A percentile compares a stretch with the other conserved stretches of the same genome.
These are phyloP conservation scores for Serrognathus titanus DNA, from an alignment of 2,888 invertebrate genomes.

Conservation along the genomic window DNA sequence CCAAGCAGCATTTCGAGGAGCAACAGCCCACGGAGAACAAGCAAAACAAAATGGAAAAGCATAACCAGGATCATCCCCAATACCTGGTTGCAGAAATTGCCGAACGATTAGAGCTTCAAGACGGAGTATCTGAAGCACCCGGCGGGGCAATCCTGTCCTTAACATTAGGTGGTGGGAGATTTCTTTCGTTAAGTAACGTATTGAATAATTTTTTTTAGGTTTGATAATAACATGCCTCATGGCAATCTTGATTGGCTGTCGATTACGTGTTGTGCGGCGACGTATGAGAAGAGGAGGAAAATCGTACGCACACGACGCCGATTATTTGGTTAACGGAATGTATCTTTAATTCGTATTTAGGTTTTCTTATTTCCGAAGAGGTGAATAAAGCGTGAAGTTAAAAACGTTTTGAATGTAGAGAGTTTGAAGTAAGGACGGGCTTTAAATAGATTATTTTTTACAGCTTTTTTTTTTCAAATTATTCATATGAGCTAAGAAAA, in stretches of 20 bases:
- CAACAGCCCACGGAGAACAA: conserved; percentile 7
- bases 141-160: conserved; percentile 78
- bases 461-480: no score
- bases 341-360: conserved; percentile 65
- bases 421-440: no score
- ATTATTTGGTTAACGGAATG: conserved; percentile 97
- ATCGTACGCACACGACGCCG: conserved; percentile 88
- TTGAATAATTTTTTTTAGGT: conserved; percentile 50
- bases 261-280: conserved; percentile 73
- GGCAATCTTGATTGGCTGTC: conserved; percentile 77
- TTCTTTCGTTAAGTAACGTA: background rate
- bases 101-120: conserved; percentile 45
- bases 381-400: background rate
- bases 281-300: conserved; percentile 74
- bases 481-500: no score
- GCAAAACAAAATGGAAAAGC: conserved; percentile 21
- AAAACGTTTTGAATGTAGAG: no score
- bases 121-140: conserved; percentile 67
- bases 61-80: conserved; percentile 19
- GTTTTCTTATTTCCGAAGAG: background rate
- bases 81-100: conserved; percentile 20
- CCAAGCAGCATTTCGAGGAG: conserved; percentile 33
- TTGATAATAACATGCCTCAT: conserved; percentile 76
- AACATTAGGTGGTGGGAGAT: conserved; percentile 58
- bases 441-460: no score